Evolutionary conservation across 1,140 invertebrate genomes (phyloP), one percentile per base, ranked within the genome.

Genomic region (Choristoneura fumiferana): DNA sequence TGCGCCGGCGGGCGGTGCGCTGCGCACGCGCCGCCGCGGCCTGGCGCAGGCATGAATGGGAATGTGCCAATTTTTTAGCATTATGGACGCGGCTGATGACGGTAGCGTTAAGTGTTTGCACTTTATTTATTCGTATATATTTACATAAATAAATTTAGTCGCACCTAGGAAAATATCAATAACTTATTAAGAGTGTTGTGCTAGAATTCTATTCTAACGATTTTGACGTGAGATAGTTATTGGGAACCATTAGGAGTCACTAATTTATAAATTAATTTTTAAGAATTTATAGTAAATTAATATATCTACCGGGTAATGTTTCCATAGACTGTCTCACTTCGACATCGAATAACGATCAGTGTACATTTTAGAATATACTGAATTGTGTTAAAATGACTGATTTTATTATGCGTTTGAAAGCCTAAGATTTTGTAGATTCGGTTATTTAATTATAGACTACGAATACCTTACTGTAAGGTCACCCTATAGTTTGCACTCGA

Each of bases 381-480:
- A 81, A 86, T 89, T 89, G 73, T 77, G 81, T 89, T 89, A 82
- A 89, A 90, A 89, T 88, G 89, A 90, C 89, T 90, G 89, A 90
- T 90, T 89, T 89, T 84, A 90, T 90, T 89, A 89, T 82, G 80
- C 77, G 84, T 89, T 89, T 81, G 80, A 81, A 74, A 78, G 86
- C 84, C 87, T 90, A 84, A 87, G 84, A 89, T 82, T 84, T 81
- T 83, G 76, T 81, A 86, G 77, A 77, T 78, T 86, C 76, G 73
- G 77, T 87, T 81, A 65, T 78, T 86, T 84, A 76, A 82, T 77
- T 77, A 75, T 82, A 82, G 65, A 82, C 57, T 77, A 80, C 66
- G 62, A 81, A 74, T 83, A 80, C 73, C 76, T 70, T 78, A 83
- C 65, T 77, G 66, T 88, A 86, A 86, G 78, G 72, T 82, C 82